These are phyloP conservation scores for Ladona fulva DNA, from an alignment of 1,140 invertebrate genomes.

Conservation along the genomic window DNA sequence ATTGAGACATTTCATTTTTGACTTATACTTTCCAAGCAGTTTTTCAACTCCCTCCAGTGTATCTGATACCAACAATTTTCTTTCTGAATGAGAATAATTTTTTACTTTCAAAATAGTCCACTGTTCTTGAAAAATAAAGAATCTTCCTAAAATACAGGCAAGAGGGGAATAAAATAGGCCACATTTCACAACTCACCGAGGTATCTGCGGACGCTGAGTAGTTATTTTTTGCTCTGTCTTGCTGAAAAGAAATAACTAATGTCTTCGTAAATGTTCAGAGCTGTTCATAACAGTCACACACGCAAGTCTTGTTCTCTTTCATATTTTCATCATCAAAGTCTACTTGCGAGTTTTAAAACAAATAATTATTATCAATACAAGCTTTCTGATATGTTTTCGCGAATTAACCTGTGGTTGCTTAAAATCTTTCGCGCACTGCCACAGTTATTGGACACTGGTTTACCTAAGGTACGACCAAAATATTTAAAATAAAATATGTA, in stretches of 20 bases:
- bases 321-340: not conserved
- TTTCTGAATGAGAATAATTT: not conserved
- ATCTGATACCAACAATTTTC: not conserved
- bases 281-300: conserved; percentile 4
- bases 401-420: not conserved
- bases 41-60: not conserved
- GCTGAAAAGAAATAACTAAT: not conserved
- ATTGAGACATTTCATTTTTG: conserved; percentile 2
- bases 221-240: not conserved
- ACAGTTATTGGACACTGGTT: not conserved
- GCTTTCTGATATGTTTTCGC: not conserved
- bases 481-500: conserved; percentile 10
- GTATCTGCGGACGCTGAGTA: conserved; percentile 2
- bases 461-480: not conserved
- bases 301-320: not conserved
- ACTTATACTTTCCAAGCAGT: not conserved
- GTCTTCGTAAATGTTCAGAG: not conserved
- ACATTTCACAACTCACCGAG: conserved; percentile 1
- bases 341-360: not conserved
- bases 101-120: not conserved
- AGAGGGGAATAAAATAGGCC: not conserved
- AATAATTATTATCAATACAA: not conserved
- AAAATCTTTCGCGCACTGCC: not conserved
- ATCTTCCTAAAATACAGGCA: not conserved
- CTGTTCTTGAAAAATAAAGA: not conserved